Conservation (phyloP, 1,140 invertebrate species). For the Drosophila sulfurigaster region DNA sequence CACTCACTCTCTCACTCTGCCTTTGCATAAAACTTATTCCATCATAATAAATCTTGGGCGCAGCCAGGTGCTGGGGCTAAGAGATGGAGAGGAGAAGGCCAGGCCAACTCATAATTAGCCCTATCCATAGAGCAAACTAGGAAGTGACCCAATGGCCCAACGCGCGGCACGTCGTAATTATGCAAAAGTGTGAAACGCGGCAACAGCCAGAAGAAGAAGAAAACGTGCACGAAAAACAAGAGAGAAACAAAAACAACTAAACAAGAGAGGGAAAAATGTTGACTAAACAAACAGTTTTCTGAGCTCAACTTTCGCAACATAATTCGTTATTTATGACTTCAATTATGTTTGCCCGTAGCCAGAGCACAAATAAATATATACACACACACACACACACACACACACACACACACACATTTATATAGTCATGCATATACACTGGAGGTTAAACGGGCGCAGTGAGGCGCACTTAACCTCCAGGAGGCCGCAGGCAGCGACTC, state of each 20-base stretch:
- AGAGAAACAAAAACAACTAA: constrained; percentile 16
- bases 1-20: not conserved
- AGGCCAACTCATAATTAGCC: constrained; percentile 72
- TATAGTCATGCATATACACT: constrained; percentile 41
- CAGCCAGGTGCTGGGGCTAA: constrained; percentile 7
- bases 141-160: constrained; percentile 45
- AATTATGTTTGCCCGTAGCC: constrained; percentile 78
- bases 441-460: constrained; percentile 73
- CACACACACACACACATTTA: constrained; percentile 27
- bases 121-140: constrained; percentile 46
- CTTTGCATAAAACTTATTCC: constrained; percentile 71
- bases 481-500: constrained; percentile 43
- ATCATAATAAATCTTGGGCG: constrained; percentile 78
- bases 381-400: constrained; percentile 21
- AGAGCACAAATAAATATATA: constrained; percentile 23
- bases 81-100: not conserved
- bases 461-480: constrained; percentile 64
- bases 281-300: constrained; percentile 67
- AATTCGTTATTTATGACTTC: constrained; percentile 83
- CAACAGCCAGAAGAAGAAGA: constrained; percentile 33
- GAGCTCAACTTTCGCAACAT: constrained; percentile 75
- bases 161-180: constrained; percentile 66
- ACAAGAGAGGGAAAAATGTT: constrained; percentile 42
- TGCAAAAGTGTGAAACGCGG: constrained; percentile 72
- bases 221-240: not conserved